Percentiles rank a stretch among this genome's conserved stretches.
These are phyloP conservation scores for Magallana nippona DNA, from an alignment of 2,888 invertebrate species.

Conservation along the genomic window DNA sequence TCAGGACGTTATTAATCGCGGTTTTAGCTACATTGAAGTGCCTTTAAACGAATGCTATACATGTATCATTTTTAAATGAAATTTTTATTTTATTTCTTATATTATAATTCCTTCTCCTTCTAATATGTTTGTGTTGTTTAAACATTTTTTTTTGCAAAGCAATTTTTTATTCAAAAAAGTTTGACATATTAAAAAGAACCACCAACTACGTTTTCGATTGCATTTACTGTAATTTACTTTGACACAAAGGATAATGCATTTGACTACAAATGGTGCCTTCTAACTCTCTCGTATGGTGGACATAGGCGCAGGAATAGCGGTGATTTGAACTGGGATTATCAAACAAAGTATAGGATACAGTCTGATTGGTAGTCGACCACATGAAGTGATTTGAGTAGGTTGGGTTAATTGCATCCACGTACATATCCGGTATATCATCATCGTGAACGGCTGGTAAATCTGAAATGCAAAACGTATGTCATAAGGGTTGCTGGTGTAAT, in stretches of 20 bases:
- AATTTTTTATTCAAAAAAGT: no score
- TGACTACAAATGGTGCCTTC: background rate
- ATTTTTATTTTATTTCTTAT: no score
- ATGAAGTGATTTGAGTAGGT: background rate
- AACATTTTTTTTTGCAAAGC: no score
- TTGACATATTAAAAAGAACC: no score
- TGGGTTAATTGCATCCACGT: background rate
- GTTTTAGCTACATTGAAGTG: no score
- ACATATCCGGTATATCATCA: background rate
- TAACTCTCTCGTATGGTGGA: background rate
- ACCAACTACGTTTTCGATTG: background rate
- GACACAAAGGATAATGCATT: constrained; percentile 4
- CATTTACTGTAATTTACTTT: background rate
- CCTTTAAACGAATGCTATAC: no score
- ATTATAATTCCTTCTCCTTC: no score
- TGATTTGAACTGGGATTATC: background rate
- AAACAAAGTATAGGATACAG: background rate
- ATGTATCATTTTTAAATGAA: no score
- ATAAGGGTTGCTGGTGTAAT: no score
- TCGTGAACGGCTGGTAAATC: background rate
- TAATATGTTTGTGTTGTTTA: no score
- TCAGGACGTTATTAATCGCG: no score
- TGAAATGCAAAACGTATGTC: background rate
- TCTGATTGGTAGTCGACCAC: background rate
- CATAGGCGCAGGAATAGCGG: background rate